Evolutionary conservation across 2,888 invertebrate genomes (phyloP), one percentile per base, ranked within the genome.

Genomic region (Diaphora mendica): DNA sequence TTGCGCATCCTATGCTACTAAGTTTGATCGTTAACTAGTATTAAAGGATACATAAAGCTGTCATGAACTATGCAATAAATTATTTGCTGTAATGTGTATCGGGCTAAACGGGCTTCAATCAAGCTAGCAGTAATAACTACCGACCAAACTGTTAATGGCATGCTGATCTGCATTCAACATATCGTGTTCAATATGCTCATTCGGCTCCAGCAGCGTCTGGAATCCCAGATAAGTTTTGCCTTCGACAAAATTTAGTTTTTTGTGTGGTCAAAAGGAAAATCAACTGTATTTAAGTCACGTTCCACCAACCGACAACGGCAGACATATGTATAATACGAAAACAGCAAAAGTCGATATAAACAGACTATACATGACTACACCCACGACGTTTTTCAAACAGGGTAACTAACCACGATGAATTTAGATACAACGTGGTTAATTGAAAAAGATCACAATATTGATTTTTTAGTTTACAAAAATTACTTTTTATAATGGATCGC

Each of bases 141-240:
- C 42, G 65, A 26, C 64, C 74, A 69, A 66, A 62, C 71, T 83
- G 83, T 85, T 87, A 87, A 89, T 86, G 85, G 88, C 85, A 86
- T 86, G 85, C 86, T 84, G 87, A 91, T 90, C 89, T 86, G 81
- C 84, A 86, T 87, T 87, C 90, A 91, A 92, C 48, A 91, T 62
- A 70, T 92, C 88, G 89, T 88, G 80, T 77, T 83, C 86, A 84
- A 79, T 85, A 83, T 85, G 85, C 81, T 89, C 83, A 90, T 91
- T 91, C 88, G 89, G 84, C 72, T 71, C 75, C 81, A 80, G 79
- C 81, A 87, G 89, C 86, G 88, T 84, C 76, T 85, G 80, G 91
- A 92, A 93, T 92, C 79, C 82, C 81, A 86, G 90, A 93, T 92
- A 91, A 87, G 88, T 87, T 87, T 87, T 86, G 82, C 80, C 82